A percentile compares a stretch with the other conserved stretches of the same genome.
These are phyloP conservation scores for Palythoa heliodiscus DNA, from an alignment of 92 coral and sea anemone species.

Conservation along the genomic window DNA sequence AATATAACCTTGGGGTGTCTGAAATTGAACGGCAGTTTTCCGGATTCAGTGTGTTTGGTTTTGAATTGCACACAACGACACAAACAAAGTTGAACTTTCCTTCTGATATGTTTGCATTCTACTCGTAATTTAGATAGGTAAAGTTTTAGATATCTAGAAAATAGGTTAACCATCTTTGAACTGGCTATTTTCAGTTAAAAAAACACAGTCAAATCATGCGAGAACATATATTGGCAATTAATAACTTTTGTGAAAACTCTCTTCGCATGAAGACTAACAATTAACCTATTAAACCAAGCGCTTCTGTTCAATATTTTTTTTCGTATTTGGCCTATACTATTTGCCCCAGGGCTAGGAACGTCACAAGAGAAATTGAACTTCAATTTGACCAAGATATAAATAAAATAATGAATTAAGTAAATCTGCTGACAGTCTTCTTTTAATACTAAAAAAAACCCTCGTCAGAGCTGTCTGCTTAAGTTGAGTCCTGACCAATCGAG, in stretches of 20 bases:
- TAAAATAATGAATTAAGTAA: constrained; percentile 7
- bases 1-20: not conserved
- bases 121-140: constrained; percentile 18
- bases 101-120: constrained; percentile 16
- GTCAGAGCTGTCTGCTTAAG: not conserved
- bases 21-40: not conserved
- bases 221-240: not conserved
- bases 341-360: not conserved
- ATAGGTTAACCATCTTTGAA: not conserved
- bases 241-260: not conserved
- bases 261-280: not conserved
- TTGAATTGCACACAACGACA: not conserved
- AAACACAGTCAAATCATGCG: not conserved
- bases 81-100: constrained; percentile 43
- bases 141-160: constrained; percentile 3
- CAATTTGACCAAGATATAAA: not conserved
- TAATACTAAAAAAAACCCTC: not conserved
- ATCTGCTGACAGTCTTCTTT: not conserved
- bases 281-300: not conserved
- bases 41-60: constrained; percentile 4
- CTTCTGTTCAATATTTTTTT: not conserved
- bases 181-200: not conserved
- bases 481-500: not conserved
- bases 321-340: not conserved
- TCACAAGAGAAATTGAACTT: not conserved